A percentile compares a stretch with the other conserved stretches of the same genome.
Conservation (phyloP, 2,797 vertebrate species). For the Paguma larvata region DNA sequence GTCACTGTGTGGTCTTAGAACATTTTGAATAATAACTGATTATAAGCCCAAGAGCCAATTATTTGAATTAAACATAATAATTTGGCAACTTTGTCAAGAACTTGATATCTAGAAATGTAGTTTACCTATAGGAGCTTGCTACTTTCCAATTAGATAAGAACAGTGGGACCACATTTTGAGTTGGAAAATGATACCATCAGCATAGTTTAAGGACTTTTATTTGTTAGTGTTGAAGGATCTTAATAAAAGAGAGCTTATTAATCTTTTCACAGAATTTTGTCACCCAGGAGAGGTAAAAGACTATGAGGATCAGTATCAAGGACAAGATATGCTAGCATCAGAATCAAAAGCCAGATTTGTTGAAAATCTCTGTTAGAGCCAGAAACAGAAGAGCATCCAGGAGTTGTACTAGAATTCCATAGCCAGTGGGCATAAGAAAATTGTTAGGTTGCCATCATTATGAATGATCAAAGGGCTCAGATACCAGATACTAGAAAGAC, state of each 20-base stretch:
- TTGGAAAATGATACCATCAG: background rate
- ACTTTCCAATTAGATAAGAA: constrained; percentile 40
- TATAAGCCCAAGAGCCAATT: constrained; percentile 10
- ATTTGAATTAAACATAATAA: constrained; percentile 41
- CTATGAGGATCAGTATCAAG: background rate
- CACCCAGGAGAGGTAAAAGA: background rate
- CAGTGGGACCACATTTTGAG: constrained; percentile 3
- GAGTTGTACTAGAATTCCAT: background rate
- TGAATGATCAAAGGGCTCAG: background rate
- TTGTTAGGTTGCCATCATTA: background rate
- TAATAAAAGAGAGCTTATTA: background rate
- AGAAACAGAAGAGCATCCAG: background rate
- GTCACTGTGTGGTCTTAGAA: background rate
- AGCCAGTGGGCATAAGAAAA: background rate
- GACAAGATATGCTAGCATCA: background rate
- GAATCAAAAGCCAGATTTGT: background rate
- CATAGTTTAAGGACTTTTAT: background rate
- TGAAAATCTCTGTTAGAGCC: background rate
- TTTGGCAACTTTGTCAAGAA: background rate
- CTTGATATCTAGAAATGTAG: constrained; percentile 4
- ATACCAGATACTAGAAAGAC: background rate
- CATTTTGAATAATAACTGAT: background rate
- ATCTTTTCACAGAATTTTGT: background rate
- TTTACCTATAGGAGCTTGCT: background rate
- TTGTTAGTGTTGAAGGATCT: background rate